Percentiles rank a stretch among this genome's conserved stretches.
phyloP scores from a whole-genome alignment of 2,888 invertebrate genomes.

The Tachystola acroxantha region DNA sequence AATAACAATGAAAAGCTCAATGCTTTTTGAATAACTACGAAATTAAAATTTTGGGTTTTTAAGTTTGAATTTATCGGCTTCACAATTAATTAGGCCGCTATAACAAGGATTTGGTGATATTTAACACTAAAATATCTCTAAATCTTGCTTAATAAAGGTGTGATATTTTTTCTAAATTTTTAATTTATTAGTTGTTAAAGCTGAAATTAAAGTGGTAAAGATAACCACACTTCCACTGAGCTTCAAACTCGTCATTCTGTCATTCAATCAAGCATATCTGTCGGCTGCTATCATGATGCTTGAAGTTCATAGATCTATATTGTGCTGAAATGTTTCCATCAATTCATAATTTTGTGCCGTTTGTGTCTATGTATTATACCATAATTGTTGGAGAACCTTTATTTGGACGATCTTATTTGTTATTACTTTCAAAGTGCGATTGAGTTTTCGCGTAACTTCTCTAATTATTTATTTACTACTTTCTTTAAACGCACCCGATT shows the following conservation, averaged over 20 bases:
- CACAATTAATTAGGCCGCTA: constrained; percentile 41
- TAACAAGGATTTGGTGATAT: constrained; percentile 53
- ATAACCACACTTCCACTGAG: background rate
- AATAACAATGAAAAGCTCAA: constrained; percentile 22
- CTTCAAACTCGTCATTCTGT: constrained; percentile 1
- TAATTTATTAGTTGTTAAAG: background rate
- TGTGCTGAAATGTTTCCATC: constrained; percentile 8
- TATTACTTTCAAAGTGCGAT: no score
- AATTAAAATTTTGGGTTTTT: constrained; percentile 37
- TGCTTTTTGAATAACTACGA: constrained; percentile 36
- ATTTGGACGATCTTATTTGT: constrained; percentile 19
- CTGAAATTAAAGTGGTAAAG: background rate
- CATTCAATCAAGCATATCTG: constrained; percentile 1
- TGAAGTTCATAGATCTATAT: background rate
- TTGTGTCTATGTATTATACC: background rate
- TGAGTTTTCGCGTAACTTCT: no score
- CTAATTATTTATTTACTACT: no score
- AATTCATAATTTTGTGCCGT: constrained; percentile 24
- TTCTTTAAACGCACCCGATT: no score
- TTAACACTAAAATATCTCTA: constrained; percentile 32
- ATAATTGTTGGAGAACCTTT: background rate
- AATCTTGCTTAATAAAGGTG: constrained; percentile 23
- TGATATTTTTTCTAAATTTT: constrained; percentile 7
- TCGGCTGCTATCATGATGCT: constrained; percentile 6
- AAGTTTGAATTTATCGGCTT: constrained; percentile 39